These are phyloP conservation scores for Bombylius discolor DNA, from an alignment of 2,888 invertebrate genomes.

Conservation along the genomic window DNA sequence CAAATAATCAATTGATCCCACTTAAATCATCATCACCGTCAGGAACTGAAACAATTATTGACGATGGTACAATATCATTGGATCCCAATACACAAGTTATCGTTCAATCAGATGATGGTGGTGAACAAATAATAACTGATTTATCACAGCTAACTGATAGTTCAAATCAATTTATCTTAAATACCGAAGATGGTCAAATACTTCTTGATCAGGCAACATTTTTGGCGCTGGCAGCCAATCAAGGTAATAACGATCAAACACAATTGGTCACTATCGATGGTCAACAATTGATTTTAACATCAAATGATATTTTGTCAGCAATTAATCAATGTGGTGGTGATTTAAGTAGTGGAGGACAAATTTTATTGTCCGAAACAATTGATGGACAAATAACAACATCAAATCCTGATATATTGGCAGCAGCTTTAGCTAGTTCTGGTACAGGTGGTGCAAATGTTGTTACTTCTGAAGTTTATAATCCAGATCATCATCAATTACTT, in stretches of 20 bases:
- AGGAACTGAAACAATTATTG: conserved; percentile 4
- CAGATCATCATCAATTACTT: conserved; percentile 30
- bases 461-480: conserved; percentile 53
- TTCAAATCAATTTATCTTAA: conserved; percentile 8
- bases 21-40: background rate
- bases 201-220: conserved; percentile 10
- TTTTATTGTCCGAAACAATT: background rate
- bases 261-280: conserved; percentile 26
- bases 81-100: background rate
- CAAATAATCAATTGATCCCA: conserved; percentile 1
- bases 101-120: background rate
- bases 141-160: conserved; percentile 2
- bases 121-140: conserved; percentile 2
- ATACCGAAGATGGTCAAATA: conserved; percentile 9
- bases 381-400: conserved; percentile 21
- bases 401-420: conserved; percentile 60
- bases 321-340: conserved; percentile 10
- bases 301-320: conserved; percentile 23
- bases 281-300: conserved; percentile 22
- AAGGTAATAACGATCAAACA: background rate
- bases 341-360: conserved; percentile 5
- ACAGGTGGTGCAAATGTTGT: no score
- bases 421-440: conserved; percentile 49
- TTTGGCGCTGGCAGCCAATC: conserved; percentile 10
- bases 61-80: conserved; percentile 3